A percentile compares a stretch with the other conserved stretches of the same genome.
These are phyloP conservation scores for Hirtodrosophila trivittata DNA, from an alignment of 2,888 invertebrate species.

Conservation along the genomic window DNA sequence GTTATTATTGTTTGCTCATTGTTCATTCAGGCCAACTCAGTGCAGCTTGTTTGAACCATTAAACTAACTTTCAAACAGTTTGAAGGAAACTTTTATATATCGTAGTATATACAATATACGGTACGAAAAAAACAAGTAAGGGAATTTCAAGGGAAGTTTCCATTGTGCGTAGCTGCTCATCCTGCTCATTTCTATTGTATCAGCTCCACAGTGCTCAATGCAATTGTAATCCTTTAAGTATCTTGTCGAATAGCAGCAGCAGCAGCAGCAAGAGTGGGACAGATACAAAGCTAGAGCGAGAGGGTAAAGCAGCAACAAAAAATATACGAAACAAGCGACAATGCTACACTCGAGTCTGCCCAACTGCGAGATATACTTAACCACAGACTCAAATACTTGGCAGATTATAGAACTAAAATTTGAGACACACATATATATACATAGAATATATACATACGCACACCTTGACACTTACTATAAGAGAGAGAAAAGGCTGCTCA, in stretches of 20 bases:
- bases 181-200: constrained; percentile 28
- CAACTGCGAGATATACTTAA: neutral
- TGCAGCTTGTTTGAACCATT: constrained; percentile 32
- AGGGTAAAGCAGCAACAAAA: neutral
- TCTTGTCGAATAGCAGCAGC: constrained; percentile 51
- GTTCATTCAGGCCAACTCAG: no score
- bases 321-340: neutral
- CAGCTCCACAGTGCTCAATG: constrained; percentile 38
- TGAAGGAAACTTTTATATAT: no score
- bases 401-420: no score
- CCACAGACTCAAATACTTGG: no score
- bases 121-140: neutral
- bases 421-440: no score
- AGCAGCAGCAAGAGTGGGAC: neutral
- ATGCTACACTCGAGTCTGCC: neutral
- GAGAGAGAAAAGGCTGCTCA: no score
- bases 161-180: constrained; percentile 41
- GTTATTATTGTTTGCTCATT: constrained; percentile 18
- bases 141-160: constrained; percentile 26
- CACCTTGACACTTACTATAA: no score
- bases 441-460: no score
- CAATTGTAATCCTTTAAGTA: constrained; percentile 71
- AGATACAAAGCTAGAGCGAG: neutral
- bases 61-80: constrained; percentile 25
- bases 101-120: no score